Base-by-base conservation (phyloP, 2,888 invertebrate species). In the Parnassius mnemosyne region DNA sequence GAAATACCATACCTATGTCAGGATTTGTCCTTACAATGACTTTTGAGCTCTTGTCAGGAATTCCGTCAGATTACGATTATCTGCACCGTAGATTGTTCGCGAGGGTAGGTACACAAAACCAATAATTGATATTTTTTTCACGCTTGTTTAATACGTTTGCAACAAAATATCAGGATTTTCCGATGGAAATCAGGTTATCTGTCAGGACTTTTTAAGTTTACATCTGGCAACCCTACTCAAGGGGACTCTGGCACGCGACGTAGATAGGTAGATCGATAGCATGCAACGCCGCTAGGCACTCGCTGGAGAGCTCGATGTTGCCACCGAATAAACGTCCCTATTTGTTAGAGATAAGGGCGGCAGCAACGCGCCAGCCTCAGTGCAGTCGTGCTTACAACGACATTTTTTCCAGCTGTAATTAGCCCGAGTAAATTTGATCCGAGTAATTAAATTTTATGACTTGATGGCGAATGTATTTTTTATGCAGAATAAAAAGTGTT, bases 381-480 rank as follows among this genome's bases (percentile, higher is more conserved):
- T 49, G 53, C 49, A 20, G 53, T 47, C 25, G 57, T 13, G 57
- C 56, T 61, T 57, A n/a, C 11, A 49, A 52, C 50, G 41, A 49
- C 20, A 13, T 58, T 62, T 57, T 53, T 57, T 53, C 25, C 44
- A 43, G 49, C 53, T 50, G 50, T 54, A 57, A 62, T 62, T 53
- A 62, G 53, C 53, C 13, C 47, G 57, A 62, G 57, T 57, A 53
- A 57, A 16, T 61, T 61, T 47, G 57, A 61, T 42, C 20, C 10
- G 52, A 57, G 47, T 61, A 62, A 62, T 62, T 53, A 57, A 57
- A 57, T 58, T 57, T 50, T 43, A 50, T 49, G 53, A 57, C 43
- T 49, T n/a, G 54, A 43, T 43, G 44, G 34, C 57, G 53, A 10
- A 54, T 34, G 25, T 34, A 34, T 43, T 57, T 53, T 62, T 49